These are phyloP conservation scores for Athripsodes cinereus DNA, from an alignment of 2,888 invertebrate genomes.

Conservation along the genomic window DNA sequence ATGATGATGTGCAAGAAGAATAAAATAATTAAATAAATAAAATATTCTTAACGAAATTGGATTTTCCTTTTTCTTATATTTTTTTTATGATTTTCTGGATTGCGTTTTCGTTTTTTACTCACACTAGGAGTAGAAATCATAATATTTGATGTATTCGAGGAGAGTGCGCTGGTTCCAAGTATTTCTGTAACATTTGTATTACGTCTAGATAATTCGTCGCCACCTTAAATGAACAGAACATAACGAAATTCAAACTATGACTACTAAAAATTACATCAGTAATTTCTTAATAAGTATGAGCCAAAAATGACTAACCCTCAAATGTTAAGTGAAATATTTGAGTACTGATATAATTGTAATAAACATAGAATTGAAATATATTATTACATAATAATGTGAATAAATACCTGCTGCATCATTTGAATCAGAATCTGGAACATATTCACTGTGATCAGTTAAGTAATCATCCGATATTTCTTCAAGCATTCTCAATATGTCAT, in stretches of 20 bases:
- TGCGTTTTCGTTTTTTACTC: constrained; percentile 4
- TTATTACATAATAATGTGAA: constrained; percentile 4
- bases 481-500: constrained; percentile 6
- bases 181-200: constrained; percentile 3
- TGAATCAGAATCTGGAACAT: constrained; percentile 6
- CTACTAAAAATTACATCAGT: background rate
- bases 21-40: too few species aligned
- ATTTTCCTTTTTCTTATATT: constrained; percentile 5
- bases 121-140: constrained; percentile 3
- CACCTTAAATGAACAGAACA: background rate
- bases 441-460: constrained; percentile 7
- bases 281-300: constrained; percentile 4
- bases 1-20: too few species aligned
- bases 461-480: constrained; percentile 5
- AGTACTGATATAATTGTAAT: background rate
- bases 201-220: constrained; percentile 1
- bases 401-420: constrained; percentile 5
- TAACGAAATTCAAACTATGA: background rate
- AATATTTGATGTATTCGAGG: background rate
- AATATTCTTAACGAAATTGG: background rate
- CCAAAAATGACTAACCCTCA: constrained; percentile 6
- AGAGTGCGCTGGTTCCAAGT: constrained; percentile 2
- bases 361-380: background rate
- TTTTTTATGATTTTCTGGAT: constrained; percentile 8
- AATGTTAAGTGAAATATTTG: constrained; percentile 3